phyloP scores from a whole-genome alignment of 2,113 vertebrate genomes.

The Anoura caudifer region DNA sequence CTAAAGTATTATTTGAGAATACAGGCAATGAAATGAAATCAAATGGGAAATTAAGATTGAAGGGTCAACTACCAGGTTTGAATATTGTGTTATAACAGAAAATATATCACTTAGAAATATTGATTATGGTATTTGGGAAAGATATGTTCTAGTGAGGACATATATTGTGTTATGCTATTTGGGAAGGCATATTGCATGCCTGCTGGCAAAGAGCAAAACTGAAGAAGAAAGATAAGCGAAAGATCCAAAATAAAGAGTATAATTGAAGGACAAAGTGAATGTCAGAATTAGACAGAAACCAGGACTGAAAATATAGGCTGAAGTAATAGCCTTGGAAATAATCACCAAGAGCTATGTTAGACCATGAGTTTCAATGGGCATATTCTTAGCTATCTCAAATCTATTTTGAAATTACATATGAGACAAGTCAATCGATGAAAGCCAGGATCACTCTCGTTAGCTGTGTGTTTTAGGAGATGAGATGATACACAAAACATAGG shows the following conservation, averaged over 20 bases:
- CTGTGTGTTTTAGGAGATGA: neutral
- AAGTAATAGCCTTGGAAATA: neutral
- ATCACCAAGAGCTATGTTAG: neutral
- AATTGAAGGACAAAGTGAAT: neutral
- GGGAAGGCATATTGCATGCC: neutral
- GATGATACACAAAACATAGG: neutral
- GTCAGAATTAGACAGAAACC: neutral
- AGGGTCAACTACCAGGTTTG: neutral
- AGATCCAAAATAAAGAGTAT: neutral
- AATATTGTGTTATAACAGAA: neutral
- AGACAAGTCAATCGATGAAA: neutral
- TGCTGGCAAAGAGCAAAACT: neutral
- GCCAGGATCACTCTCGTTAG: neutral
- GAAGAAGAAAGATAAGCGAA: neutral
- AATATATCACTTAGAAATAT: neutral
- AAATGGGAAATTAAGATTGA: neutral
- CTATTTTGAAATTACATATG: neutral
- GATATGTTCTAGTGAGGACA: neutral
- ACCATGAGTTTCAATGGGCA: neutral
- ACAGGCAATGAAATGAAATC: neutral
- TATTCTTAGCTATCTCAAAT: neutral
- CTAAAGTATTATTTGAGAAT: neutral
- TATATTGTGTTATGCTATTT: neutral
- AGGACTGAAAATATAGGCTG: rapidly evolving
- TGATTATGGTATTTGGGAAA: neutral